These are phyloP conservation scores for Aphis craccivora DNA, from an alignment of 1,140 invertebrate genomes.

Conservation along the genomic window DNA sequence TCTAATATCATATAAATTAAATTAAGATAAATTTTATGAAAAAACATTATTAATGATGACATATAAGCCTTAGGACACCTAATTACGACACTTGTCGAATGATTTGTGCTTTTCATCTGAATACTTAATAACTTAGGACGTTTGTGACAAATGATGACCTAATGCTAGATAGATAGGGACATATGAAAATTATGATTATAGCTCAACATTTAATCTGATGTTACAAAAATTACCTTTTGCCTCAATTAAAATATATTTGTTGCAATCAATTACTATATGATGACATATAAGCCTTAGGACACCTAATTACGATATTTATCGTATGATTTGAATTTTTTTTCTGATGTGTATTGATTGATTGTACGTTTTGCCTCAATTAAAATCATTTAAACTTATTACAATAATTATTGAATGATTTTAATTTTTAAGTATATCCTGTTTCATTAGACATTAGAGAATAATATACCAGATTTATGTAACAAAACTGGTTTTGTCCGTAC, in stretches of 20 bases:
- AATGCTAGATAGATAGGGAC: background rate
- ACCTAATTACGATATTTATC: background rate
- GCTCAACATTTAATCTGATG: background rate
- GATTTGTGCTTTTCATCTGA: constrained; percentile 46
- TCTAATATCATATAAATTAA: too few species aligned
- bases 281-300: background rate
- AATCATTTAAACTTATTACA: too few species aligned
- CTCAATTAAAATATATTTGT: too few species aligned
- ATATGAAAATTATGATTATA: constrained; percentile 18
- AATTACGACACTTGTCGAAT: constrained; percentile 32
- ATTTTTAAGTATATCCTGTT: too few species aligned
- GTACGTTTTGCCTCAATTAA: too few species aligned
- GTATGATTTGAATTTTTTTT: constrained; percentile 27
- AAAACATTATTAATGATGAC: background rate
- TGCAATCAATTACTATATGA: too few species aligned
- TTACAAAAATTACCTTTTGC: background rate
- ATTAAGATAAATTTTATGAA: background rate
- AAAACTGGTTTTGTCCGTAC: too few species aligned
- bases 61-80: constrained; percentile 52
- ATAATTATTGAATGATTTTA: constrained; percentile 23
- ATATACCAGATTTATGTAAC: too few species aligned
- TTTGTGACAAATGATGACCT: too few species aligned
- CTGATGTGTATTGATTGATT: background rate
- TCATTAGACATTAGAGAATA: too few species aligned
- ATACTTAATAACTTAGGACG: background rate